Percentiles rank a stretch among this genome's conserved stretches.
These are phyloP conservation scores for Cryptophagus acutangulus DNA, from an alignment of 2,888 invertebrate species.

Conservation along the genomic window DNA sequence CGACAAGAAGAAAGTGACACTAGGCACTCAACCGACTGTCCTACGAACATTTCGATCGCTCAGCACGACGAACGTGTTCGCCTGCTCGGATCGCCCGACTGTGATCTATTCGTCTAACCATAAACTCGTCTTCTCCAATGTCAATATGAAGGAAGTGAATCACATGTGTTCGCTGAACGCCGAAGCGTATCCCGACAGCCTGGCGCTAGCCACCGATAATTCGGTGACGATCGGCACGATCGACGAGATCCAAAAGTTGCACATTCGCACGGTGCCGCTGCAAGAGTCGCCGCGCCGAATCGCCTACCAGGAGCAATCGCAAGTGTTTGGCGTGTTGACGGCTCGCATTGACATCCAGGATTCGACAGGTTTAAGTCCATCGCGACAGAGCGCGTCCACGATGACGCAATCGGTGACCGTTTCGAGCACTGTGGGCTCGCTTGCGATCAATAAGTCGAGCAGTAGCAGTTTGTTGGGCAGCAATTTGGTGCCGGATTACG, in stretches of 20 bases:
- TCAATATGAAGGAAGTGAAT: constrained; percentile 89
- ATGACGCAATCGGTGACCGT: constrained; percentile 60
- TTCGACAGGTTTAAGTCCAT: constrained; percentile 61
- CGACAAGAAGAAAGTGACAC: constrained; percentile 91
- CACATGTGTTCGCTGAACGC: constrained; percentile 98
- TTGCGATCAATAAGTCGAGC: constrained; percentile 49
- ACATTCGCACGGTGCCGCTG: constrained; percentile 91
- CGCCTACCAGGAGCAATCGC: constrained; percentile 88
- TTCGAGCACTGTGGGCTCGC: constrained; percentile 53
- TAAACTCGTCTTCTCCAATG: constrained; percentile 97
- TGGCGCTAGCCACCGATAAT: constrained; percentile 84
- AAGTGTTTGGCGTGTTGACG: constrained; percentile 91
- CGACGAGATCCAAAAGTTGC: constrained; percentile 97
- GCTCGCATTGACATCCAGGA: constrained; percentile 86
- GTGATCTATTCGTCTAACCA: constrained; percentile 99
- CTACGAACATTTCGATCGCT: constrained; percentile 83
- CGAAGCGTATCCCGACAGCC: constrained; percentile 88
- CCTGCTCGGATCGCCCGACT: constrained; percentile 96
- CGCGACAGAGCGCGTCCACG: constrained; percentile 72
- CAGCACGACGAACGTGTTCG: constrained; percentile 94
- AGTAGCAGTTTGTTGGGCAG: constrained; percentile 41
- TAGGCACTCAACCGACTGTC: constrained; percentile 96
- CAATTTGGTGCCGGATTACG: constrained; percentile 52
- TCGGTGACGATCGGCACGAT: constrained; percentile 94
- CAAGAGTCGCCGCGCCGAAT: constrained; percentile 93